Evolutionary conservation across 2,113 vertebrate species (phyloP), one percentile per base, ranked within the genome.

Genomic region (Apteryx mantelli): DNA sequence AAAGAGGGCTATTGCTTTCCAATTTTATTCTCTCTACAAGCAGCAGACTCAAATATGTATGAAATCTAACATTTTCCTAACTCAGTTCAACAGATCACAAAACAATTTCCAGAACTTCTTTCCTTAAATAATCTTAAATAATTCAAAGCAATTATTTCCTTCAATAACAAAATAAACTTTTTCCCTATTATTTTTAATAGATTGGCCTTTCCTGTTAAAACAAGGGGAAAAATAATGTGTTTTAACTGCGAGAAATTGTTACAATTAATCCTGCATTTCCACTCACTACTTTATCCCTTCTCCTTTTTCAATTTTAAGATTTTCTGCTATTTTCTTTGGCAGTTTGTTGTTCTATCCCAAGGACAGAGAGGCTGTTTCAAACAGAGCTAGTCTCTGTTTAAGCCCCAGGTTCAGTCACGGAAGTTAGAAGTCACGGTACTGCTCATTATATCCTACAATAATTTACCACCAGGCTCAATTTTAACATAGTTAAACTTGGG

Each of bases 161-260:
- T 48, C 18, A 60, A 73, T 46, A 63, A 81, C 7, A 0, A 76
- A 89, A 71, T 20, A 19, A 60, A 3, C 11, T 19, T 78, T 78
- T 81, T 0, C 30, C 46, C 26, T 65, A 78, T 71, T 38, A 66
- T 38, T 77, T 63, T 46, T 80, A 69, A 48, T 56, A 66, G 8
- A 80, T 28, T 7, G 7, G 21, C 14, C 17, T 76, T 42, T 34
- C 20, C 40, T 86, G 21, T 26, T n/a, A 80, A 74, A 89, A 34
- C 18, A 68, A 88, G 34, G 5, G 7, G 8, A 1, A 9, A 55
- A 38, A 36, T 66, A 55, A 22, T 8, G 36, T 0, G 1, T 64
- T 89, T 60, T 82, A 75, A 76, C 7, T 73, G 40, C 46, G 87
- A 48, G 5, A 75, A 58, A 53, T 82, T 22, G 65, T 26, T 58